A percentile compares a stretch with the other conserved stretches of the same genome.
Evolutionary conservation across 23 tunicate genomes (phyloP).

Genomic region (Halocynthia aurantium): DNA sequence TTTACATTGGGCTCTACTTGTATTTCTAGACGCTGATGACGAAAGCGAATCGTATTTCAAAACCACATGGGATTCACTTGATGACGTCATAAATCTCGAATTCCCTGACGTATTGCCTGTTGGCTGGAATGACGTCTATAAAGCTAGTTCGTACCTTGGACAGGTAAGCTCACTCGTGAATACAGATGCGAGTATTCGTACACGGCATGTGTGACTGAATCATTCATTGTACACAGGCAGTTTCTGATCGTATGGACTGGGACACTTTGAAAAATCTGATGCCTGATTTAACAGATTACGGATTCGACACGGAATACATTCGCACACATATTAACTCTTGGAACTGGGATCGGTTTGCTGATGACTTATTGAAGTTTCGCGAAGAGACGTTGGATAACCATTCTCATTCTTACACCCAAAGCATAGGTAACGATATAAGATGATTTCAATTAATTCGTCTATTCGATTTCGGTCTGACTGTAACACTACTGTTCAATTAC

Average conservation of each 20-base stretch:
- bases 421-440: not conserved
- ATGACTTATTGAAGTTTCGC: slow-evolving; percentile 21
- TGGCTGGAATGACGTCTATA: slow-evolving; percentile 22
- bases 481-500: not conserved
- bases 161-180: not conserved
- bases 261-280: not conserved
- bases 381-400: not conserved
- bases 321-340: slow-evolving; percentile 28
- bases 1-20: too few species aligned
- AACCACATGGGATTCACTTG: not conserved
- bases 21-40: too few species aligned
- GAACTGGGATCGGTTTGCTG: slow-evolving; percentile 56
- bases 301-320: slow-evolving; percentile 26
- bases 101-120: slow-evolving; percentile 3
- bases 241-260: slow-evolving; percentile 3
- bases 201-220: not conserved
- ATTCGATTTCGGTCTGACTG: not conserved
- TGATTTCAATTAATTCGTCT: not conserved
- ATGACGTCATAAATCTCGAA: slow-evolving; percentile 9
- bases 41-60: too few species aligned
- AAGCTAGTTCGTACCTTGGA: slow-evolving; percentile 4
- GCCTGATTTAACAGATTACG: slow-evolving; percentile 41
- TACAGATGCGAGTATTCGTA: not conserved
- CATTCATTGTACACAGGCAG: slow-evolving; percentile 7
- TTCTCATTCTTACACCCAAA: not conserved